Evolutionary conservation across 2,888 invertebrate species (phyloP), one percentile per base, ranked within the genome.

Genomic region (Zaprionus lineosus): DNA sequence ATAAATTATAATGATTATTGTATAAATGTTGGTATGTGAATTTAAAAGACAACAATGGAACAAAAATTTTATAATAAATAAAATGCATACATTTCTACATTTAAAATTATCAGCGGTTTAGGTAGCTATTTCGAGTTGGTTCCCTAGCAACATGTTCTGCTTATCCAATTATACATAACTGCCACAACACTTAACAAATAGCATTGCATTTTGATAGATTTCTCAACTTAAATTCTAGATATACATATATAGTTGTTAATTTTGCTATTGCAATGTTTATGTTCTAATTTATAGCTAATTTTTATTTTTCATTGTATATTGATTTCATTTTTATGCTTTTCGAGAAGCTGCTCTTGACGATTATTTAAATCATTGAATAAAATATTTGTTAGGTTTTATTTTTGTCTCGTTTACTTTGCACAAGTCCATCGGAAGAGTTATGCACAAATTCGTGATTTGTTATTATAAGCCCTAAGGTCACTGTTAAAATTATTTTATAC

Each of bases 81-180:
- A 59, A 51, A 59, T 64, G 43, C 50, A 56, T 19, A 34, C 11
- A 34, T 21, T 1, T 19, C 57, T 39, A 50, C n/a, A 24, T 21
- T 39, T 14, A 50, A 39, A 41, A 39, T 44, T 1, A 33, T 19
- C 16, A 33, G 48, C 31, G 5, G 7, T 40, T 37, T 28, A n/a
- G n/a, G n/a, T 40, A 24, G 44, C 59, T 59, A 62, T 58, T 74
- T 74, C 57, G 65, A 72, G 59, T 62, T 65, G 61, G 69, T 66
- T 69, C 44, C 29, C 33, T 56, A 50, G 41, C 28, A 55, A 41
- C 24, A 40, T 47, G 14, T 44, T 46, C 33, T 21, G 24, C 15
- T 36, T 6, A 3, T n/a, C 8, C n/a, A n/a, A 24, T 40, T n/a
- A 14, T 39, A 16, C n/a, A 37, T 29, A 58, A 26, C 36, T 50